Base-by-base conservation (phyloP, 2,888 invertebrate species). In the Sminthurides aquaticus region DNA sequence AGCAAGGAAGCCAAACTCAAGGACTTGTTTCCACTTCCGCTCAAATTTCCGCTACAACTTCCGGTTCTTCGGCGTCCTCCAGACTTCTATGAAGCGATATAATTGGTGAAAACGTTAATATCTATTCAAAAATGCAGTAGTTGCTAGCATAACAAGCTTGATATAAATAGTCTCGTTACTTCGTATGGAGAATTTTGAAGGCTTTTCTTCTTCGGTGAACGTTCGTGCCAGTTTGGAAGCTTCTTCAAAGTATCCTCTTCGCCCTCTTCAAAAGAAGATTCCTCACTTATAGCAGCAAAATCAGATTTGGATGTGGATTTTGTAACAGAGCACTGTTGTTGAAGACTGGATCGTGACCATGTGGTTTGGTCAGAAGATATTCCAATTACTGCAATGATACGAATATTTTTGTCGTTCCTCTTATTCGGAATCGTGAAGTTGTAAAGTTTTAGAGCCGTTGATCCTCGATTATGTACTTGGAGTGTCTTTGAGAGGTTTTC, bases 181-280 rank as follows among this genome's bases (percentile, higher is more conserved):
- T 52, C 52, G 20, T 52, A 52, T 18, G 52, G 52, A 5, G 52
- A 52, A 20, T 20, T 52, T 5, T 52, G 52, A 52, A 52, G 11
- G 52, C 52, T 52, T 20, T 52, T 61, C 65, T 72, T 72, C 48
- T 68, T 68, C n/a, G 73, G 73, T 1, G 71, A 72, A 22, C 73
- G 34, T 28, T 73, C 71, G 55, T 71, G 69, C 73, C 73, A 73
- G 60, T 73, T 73, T 1, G 69, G 69, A 11, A 73, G 55, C 60
- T 60, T 61, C 24, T 62, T 64, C 11, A 68, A 60, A 20, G 64
- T 56, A 18, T 69, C 69, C n/a, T 70, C 69, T 1, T 63, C 64
- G 8, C 52, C 60, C 55, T 73, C 73, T 29, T 69, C 43, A 1
- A 20, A 11, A 25, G 58, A 52, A 43, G 61, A 61, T 60, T 73